Conservation (phyloP, 2,888 invertebrate species). For the Leptinotarsa juncta region DNA sequence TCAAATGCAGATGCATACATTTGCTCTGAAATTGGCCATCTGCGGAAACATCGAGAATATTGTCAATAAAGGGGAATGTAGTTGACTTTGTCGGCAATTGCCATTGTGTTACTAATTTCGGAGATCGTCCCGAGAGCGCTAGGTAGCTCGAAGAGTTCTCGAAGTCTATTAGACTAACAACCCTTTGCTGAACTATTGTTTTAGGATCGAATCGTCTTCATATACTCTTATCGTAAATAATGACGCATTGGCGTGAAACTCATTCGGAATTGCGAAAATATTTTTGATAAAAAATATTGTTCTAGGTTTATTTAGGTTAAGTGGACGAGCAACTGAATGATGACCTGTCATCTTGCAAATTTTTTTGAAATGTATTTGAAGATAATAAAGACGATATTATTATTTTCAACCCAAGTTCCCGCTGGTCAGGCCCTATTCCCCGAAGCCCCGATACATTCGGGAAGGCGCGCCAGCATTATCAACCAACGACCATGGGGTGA, state of each 20-base stretch:
- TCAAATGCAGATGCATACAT: slow-evolving; percentile 46
- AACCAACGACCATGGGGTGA: too few relatives aligned
- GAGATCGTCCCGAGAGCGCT: not conserved
- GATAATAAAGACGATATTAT: too few relatives aligned
- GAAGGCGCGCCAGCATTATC: too few relatives aligned
- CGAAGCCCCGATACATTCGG: too few relatives aligned
- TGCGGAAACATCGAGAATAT: slow-evolving; percentile 48
- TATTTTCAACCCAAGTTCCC: too few relatives aligned
- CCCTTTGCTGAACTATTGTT: not conserved
- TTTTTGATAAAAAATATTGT: too few relatives aligned
- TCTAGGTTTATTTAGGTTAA: too few relatives aligned
- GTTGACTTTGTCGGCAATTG: not conserved
- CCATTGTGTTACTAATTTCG: slow-evolving; percentile 10
- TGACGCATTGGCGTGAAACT: not conserved
- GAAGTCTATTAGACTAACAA: slow-evolving; percentile 16
- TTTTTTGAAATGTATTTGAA: too few relatives aligned
- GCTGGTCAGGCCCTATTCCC: too few relatives aligned
- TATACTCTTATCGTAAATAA: not conserved
- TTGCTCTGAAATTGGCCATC: slow-evolving; percentile 46
- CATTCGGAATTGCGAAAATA: not conserved
- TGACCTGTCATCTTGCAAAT: too few relatives aligned
- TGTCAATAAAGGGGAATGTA: slow-evolving; percentile 41
- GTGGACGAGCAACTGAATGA: too few relatives aligned
- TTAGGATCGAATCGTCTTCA: not conserved
- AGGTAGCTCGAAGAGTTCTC: slow-evolving; percentile 7